phyloP scores from a whole-genome alignment of 2,113 vertebrate genomes.

The Leucosticte australis region DNA sequence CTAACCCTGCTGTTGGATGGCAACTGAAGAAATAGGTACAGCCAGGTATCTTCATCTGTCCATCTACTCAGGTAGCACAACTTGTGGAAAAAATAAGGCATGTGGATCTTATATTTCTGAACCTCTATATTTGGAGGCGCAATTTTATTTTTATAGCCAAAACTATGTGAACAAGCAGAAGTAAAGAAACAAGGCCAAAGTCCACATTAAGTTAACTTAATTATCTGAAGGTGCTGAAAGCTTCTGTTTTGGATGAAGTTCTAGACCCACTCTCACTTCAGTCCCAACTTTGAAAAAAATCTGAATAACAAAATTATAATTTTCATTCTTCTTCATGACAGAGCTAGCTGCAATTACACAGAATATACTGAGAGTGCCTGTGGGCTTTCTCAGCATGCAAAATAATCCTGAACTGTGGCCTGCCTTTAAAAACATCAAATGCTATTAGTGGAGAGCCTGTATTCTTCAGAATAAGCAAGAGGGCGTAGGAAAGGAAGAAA shows the following conservation, averaged over 20 bases:
- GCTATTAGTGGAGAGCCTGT: background rate
- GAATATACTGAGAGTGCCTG: background rate
- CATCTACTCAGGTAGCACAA: background rate
- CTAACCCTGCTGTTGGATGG: background rate
- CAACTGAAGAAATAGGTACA: background rate
- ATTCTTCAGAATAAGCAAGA: background rate
- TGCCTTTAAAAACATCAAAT: constrained; percentile 16
- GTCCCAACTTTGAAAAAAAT: background rate
- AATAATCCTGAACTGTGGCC: background rate
- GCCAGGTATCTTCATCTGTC: background rate
- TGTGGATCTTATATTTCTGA: background rate
- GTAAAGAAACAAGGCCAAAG: background rate
- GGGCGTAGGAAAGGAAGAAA: constrained; percentile 43
- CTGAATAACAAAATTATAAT: background rate
- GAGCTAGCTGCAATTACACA: background rate
- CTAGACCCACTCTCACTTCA: background rate
- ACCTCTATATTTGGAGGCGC: background rate
- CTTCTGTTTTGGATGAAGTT: background rate
- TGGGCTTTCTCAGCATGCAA: background rate
- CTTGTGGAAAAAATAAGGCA: background rate
- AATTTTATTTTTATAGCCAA: background rate
- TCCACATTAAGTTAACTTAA: background rate
- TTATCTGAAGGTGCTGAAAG: background rate
- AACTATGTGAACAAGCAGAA: background rate
- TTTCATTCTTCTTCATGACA: background rate